These are phyloP conservation scores for Esox niger DNA, from an alignment of 2,113 vertebrate species.

Conservation along the genomic window DNA sequence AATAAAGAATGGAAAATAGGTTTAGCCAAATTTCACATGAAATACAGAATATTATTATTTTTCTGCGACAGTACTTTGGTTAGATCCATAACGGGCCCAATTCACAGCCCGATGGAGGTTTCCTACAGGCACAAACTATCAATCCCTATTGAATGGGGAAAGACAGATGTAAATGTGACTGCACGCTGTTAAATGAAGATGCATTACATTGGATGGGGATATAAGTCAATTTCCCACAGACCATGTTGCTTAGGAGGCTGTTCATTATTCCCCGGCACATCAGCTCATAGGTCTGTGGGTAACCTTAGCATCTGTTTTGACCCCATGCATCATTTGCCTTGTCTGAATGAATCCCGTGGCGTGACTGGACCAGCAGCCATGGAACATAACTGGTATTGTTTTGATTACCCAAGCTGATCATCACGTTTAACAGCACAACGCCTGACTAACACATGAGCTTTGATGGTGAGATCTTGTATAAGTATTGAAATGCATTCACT, in stretches of 20 bases:
- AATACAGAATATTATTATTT: too few relatives aligned
- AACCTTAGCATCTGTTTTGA: conserved; percentile 11
- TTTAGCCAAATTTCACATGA: too few relatives aligned
- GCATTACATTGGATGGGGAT: conserved; percentile 10
- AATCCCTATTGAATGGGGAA: conserved; percentile 27
- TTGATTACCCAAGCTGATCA: too few relatives aligned
- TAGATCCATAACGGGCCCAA: background rate
- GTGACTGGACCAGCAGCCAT: too few relatives aligned
- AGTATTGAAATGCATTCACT: too few relatives aligned
- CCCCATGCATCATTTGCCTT: conserved; percentile 8
- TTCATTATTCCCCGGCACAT: conserved; percentile 8
- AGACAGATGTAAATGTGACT: conserved; percentile 48
- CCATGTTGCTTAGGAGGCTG: background rate
- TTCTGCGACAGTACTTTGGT: background rate
- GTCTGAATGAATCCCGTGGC: too few relatives aligned
- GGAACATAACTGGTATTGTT: too few relatives aligned
- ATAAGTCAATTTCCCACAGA: background rate
- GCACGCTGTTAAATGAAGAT: conserved; percentile 34
- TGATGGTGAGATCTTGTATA: too few relatives aligned
- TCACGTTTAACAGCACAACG: too few relatives aligned
- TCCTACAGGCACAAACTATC: conserved; percentile 20
- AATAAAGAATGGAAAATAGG: too few relatives aligned
- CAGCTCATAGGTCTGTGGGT: background rate
- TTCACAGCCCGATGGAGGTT: background rate
- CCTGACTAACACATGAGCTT: too few relatives aligned